Percentiles rank a stretch among this genome's conserved stretches.
These are phyloP conservation scores for Drosophila nasuta DNA, from an alignment of 1,140 invertebrate species.

Conservation along the genomic window DNA sequence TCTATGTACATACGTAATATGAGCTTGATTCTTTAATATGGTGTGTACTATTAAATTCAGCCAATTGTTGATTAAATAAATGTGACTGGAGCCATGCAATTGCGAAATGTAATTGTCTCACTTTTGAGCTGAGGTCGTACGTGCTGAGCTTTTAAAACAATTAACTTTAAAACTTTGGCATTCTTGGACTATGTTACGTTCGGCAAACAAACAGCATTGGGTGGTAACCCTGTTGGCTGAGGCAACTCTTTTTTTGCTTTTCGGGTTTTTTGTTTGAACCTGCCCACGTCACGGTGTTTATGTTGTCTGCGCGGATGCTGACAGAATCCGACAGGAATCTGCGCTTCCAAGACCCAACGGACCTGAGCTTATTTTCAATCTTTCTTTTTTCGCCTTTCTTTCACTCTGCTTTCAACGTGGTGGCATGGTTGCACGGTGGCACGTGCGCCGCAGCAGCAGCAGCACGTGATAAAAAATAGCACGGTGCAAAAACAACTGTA, in stretches of 20 bases:
- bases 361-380: slow-evolving; percentile 49
- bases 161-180: slow-evolving; percentile 65
- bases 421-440: slow-evolving; percentile 18
- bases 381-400: slow-evolving; percentile 30
- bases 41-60: background rate
- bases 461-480: slow-evolving; percentile 50
- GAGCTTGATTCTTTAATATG: slow-evolving; percentile 40
- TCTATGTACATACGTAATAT: slow-evolving; percentile 1
- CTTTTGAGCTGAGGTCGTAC: slow-evolving; percentile 32
- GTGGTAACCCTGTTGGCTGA: slow-evolving; percentile 14
- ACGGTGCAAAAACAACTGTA: slow-evolving; percentile 69
- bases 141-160: slow-evolving; percentile 68
- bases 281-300: slow-evolving; percentile 47
- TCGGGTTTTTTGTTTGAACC: slow-evolving; percentile 37
- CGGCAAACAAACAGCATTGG: slow-evolving; percentile 41
- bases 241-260: slow-evolving; percentile 8
- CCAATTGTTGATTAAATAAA: slow-evolving; percentile 2
- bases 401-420: slow-evolving; percentile 20
- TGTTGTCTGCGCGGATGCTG: slow-evolving; percentile 53
- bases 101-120: slow-evolving; percentile 23
- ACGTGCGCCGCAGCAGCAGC: slow-evolving; percentile 51
- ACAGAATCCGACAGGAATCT: slow-evolving; percentile 66
- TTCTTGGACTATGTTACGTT: slow-evolving; percentile 33
- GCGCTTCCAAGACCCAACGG: slow-evolving; percentile 40
- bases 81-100: background rate